These are phyloP conservation scores for Drosophila asahinai DNA, from an alignment of 1,140 invertebrate genomes.

Conservation along the genomic window DNA sequence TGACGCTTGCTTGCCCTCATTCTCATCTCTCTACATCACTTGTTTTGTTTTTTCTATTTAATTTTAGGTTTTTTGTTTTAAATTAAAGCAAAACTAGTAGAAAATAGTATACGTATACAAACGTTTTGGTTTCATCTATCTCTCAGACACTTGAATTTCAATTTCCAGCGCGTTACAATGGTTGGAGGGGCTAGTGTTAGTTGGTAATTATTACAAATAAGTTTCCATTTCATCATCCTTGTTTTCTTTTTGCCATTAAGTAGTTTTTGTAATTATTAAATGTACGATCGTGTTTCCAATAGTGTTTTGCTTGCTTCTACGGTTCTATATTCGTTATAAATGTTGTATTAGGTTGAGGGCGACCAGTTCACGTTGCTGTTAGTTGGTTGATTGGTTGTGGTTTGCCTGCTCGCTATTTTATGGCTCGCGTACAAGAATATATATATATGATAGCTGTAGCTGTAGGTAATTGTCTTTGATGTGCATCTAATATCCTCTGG, in stretches of 20 bases:
- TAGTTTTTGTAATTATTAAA: slow-evolving; percentile 55
- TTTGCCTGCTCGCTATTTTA: slow-evolving; percentile 43
- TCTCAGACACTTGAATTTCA: slow-evolving; percentile 72
- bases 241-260: slow-evolving; percentile 40
- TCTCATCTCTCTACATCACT: slow-evolving; percentile 1
- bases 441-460: slow-evolving; percentile 36
- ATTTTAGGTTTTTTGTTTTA: slow-evolving; percentile 26
- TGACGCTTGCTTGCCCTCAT: slow-evolving; percentile 18
- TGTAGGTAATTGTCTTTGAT: slow-evolving; percentile 71
- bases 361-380: slow-evolving; percentile 71
- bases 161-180: slow-evolving; percentile 45
- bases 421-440: slow-evolving; percentile 68
- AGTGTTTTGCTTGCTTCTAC: slow-evolving; percentile 63
- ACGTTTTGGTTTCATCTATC: slow-evolving; percentile 71
- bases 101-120: slow-evolving; percentile 83
- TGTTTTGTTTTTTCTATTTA: slow-evolving; percentile 29
- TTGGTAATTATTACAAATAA: slow-evolving; percentile 57
- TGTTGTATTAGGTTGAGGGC: slow-evolving; percentile 59
- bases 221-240: slow-evolving; percentile 50
- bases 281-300: slow-evolving; percentile 76
- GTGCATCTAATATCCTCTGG: slow-evolving; percentile 64
- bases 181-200: slow-evolving; percentile 50
- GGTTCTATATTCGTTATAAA: slow-evolving; percentile 77
- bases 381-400: slow-evolving; percentile 53
- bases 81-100: slow-evolving; percentile 80